Conservation (phyloP, 2,113 vertebrate genomes). For the Neogale vison region DNA sequence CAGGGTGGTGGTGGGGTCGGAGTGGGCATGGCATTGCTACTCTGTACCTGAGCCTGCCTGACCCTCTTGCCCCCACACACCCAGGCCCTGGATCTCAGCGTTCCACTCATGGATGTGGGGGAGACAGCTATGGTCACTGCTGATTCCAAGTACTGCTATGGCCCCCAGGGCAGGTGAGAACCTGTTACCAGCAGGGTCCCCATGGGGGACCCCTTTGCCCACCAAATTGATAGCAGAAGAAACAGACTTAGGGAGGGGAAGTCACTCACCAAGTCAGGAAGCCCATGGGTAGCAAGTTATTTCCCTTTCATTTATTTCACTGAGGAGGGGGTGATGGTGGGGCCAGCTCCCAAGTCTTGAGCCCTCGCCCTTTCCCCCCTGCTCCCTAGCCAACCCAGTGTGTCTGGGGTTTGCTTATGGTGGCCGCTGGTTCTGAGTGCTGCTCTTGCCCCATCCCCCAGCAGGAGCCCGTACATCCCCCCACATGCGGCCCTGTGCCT, state of each 20-base stretch:
- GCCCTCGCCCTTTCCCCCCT: not conserved
- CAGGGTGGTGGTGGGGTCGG: not conserved
- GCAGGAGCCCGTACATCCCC: conserved; percentile 88
- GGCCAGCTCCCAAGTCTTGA: not conserved
- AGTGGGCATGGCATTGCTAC: not conserved
- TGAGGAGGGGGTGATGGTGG: not conserved
- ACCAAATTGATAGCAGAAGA: not conserved
- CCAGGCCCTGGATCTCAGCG: conserved; percentile 94
- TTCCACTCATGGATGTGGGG: conserved; percentile 92
- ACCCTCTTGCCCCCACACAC: not conserved
- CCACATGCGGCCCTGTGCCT: conserved; percentile 87
- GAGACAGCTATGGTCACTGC: conserved; percentile 91
- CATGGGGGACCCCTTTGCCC: not conserved
- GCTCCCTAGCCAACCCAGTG: not conserved
- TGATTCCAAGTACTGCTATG: conserved; percentile 94
- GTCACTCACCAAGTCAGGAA: accelerated
- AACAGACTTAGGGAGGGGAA: not conserved
- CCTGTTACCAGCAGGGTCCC: not conserved
- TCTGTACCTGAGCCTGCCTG: not conserved
- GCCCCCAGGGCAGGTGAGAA: conserved; percentile 91
- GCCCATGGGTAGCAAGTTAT: accelerated
- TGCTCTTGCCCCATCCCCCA: not conserved
- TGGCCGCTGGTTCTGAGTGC: conserved; percentile 41
- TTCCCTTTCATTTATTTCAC: not conserved
- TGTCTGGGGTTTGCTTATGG: not conserved